Percentiles rank a stretch among this genome's conserved stretches.
Conservation (phyloP, 2,113 vertebrate genomes). For the Grallaria varia region DNA sequence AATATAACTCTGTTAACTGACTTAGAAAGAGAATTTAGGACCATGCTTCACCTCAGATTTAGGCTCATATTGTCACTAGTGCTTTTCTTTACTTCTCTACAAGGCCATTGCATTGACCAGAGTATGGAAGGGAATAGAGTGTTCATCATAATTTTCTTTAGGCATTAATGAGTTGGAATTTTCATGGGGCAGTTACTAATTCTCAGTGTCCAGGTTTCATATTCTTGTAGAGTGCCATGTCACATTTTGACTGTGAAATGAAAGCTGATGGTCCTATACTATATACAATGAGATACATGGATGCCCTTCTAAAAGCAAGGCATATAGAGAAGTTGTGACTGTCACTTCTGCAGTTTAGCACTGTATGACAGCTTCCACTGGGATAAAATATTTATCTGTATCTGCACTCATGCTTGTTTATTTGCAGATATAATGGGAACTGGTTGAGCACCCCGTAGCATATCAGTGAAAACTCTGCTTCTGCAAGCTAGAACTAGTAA, state of each 20-base stretch:
- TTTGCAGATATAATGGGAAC: constrained; percentile 34
- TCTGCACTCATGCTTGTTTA: neutral
- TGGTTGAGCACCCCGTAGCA: constrained; percentile 28
- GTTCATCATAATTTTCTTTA: neutral
- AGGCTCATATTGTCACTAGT: neutral
- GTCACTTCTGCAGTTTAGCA: neutral
- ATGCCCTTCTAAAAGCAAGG: neutral
- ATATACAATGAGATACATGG: neutral
- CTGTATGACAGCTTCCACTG: neutral
- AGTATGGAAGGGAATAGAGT: neutral
- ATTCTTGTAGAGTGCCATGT: neutral
- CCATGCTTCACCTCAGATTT: neutral
- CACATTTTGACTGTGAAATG: neutral
- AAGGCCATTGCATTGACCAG: neutral
- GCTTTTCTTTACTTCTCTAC: neutral
- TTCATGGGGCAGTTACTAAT: neutral
- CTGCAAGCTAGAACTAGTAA: constrained; percentile 51
- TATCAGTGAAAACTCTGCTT: constrained; percentile 49
- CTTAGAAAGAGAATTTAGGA: neutral
- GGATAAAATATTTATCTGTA: neutral
- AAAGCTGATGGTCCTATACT: neutral
- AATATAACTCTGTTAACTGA: neutral
- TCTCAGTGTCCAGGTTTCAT: neutral
- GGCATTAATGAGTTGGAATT: neutral
- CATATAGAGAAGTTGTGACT: neutral